phyloP scores from a whole-genome alignment of 2,888 invertebrate species.

The Latheticus oryzae region DNA sequence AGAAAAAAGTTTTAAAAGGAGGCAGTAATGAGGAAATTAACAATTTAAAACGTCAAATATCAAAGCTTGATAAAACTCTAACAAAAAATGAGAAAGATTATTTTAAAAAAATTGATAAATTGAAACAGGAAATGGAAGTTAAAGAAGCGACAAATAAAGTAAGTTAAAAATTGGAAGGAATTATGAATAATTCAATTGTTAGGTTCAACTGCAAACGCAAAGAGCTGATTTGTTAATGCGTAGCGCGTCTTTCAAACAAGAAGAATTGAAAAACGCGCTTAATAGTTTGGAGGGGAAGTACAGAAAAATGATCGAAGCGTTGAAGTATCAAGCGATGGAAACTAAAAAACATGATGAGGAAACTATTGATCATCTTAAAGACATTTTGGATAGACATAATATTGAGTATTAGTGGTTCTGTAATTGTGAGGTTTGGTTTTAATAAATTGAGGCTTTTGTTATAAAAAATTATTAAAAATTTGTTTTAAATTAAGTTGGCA shows the following conservation, averaged over 20 bases:
- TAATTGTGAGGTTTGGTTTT: too few species aligned
- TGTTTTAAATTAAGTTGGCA: too few species aligned
- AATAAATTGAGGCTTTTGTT: too few species aligned
- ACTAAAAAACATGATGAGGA: constrained; percentile 50
- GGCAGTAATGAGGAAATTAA: too few species aligned
- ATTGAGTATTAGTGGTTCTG: constrained; percentile 42
- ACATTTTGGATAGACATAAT: constrained; percentile 50
- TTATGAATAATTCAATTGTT: constrained; percentile 22
- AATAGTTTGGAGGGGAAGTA: constrained; percentile 56
- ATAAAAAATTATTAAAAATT: too few species aligned
- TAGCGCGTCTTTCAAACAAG: constrained; percentile 52
- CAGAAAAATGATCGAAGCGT: constrained; percentile 54
- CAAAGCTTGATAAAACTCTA: constrained; percentile 57
- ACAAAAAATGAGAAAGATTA: constrained; percentile 56
- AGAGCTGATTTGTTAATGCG: constrained; percentile 53
- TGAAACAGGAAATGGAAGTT: constrained; percentile 54
- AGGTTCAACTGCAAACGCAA: constrained; percentile 55
- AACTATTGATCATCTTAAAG: constrained; percentile 49
- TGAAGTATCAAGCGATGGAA: constrained; percentile 49
- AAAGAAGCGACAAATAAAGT: constrained; percentile 54
- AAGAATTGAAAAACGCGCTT: constrained; percentile 53
- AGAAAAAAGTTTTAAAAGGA: not conserved
- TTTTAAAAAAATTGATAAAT: constrained; percentile 52
- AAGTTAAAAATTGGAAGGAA: constrained; percentile 7
- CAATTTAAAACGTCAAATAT: constrained; percentile 52